Evolutionary conservation across 2,797 vertebrate genomes (phyloP).

Genomic region (Gymnothorax javanicus): DNA sequence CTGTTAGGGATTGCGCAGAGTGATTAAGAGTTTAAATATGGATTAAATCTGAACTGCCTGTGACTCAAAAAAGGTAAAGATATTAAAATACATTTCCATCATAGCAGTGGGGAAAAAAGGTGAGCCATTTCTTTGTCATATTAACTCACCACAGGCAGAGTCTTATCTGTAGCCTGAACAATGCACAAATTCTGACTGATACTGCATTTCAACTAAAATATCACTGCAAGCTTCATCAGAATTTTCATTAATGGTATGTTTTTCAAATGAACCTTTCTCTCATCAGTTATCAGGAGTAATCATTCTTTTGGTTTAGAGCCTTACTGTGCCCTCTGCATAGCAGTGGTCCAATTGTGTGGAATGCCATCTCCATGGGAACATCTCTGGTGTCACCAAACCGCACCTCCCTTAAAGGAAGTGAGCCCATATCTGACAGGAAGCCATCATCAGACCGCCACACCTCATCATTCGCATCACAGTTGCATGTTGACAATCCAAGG

Average conservation of each 20-base stretch:
- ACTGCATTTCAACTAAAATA: background rate
- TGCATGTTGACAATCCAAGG: slow-evolving; percentile 39
- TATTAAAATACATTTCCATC: background rate
- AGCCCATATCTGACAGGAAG: slow-evolving; percentile 35
- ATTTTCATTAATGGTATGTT: background rate
- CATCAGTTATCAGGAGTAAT: background rate
- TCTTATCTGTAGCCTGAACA: background rate
- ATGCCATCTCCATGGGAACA: slow-evolving; percentile 44
- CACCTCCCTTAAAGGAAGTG: slow-evolving; percentile 41
- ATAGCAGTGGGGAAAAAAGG: background rate
- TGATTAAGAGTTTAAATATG: background rate
- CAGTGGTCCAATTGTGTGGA: slow-evolving; percentile 41
- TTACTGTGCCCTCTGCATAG: slow-evolving; percentile 43
- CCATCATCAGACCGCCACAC: slow-evolving; percentile 48
- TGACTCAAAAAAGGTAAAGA: background rate
- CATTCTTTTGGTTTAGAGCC: background rate
- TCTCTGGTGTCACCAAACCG: slow-evolving; percentile 43
- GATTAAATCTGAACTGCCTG: background rate
- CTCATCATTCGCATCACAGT: slow-evolving; percentile 48
- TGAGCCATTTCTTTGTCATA: background rate
- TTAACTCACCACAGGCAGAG: background rate
- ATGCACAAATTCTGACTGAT: background rate
- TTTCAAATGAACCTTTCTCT: background rate
- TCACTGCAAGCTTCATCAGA: background rate
- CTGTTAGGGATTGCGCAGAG: background rate